Conservation (phyloP, 2,888 invertebrate species). For the Habroteleia sp. region DNA sequence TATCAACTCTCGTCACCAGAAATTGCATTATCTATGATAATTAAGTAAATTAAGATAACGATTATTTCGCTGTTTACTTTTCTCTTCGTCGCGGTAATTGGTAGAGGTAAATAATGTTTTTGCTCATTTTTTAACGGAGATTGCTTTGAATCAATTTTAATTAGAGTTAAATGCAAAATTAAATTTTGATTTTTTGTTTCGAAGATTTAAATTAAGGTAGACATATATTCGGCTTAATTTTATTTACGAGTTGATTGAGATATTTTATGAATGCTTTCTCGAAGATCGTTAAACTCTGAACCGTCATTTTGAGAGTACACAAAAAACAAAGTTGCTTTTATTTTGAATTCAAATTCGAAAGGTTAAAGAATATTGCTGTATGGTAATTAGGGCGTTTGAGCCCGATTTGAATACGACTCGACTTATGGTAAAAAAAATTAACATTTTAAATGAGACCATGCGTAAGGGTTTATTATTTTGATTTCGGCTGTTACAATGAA, state of each 20-base stretch:
- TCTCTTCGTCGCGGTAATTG: no score
- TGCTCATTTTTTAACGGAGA: no score
- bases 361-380: slow-evolving; percentile 40
- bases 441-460: slow-evolving; percentile 31
- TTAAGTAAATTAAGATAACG: no score
- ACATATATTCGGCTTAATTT: no score
- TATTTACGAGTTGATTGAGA: slow-evolving; percentile 27
- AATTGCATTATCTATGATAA: no score
- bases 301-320: slow-evolving; percentile 26
- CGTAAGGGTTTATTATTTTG: background rate
- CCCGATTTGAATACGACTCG: slow-evolving; percentile 26
- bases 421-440: slow-evolving; percentile 36
- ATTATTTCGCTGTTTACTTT: no score
- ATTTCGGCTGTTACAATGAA: background rate
- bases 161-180: no score
- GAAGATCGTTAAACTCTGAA: slow-evolving; percentile 43
- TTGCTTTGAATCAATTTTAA: no score
- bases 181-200: no score
- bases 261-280: slow-evolving; percentile 21
- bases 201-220: no score
- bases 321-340: slow-evolving; percentile 17
- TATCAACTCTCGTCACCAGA: no score
- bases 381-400: slow-evolving; percentile 44
- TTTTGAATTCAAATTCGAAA: slow-evolving; percentile 39
- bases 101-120: no score